phyloP scores from a whole-genome alignment of 2,113 vertebrate species.

The Antechinus stuartii region DNA sequence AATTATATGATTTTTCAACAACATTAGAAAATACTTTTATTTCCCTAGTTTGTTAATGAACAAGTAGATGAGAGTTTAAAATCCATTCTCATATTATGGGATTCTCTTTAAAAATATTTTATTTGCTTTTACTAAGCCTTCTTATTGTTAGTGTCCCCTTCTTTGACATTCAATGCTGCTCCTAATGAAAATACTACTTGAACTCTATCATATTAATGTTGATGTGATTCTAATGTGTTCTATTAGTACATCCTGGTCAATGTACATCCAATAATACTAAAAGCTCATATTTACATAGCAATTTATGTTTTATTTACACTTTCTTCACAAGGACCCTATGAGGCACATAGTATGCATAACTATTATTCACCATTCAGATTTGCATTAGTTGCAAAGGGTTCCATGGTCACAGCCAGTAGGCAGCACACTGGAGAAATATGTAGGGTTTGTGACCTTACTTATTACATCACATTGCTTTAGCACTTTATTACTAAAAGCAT shows the following conservation, averaged over 20 bases:
- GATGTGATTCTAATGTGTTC: neutral
- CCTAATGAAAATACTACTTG: neutral
- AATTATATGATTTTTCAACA: neutral
- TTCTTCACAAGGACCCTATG: neutral
- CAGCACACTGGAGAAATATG: neutral
- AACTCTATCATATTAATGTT: neutral
- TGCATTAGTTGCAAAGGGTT: neutral
- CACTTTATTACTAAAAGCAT: slow-evolving; percentile 27
- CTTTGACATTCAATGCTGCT: neutral
- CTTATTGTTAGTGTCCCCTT: neutral
- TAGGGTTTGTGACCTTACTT: neutral
- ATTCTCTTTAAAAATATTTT: neutral
- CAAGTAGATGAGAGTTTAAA: neutral
- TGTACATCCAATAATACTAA: neutral
- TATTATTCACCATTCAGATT: neutral
- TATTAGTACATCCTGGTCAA: neutral
- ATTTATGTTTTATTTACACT: neutral
- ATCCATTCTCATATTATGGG: neutral
- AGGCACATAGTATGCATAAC: neutral
- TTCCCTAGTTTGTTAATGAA: neutral
- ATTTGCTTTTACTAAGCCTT: neutral
- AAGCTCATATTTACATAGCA: neutral
- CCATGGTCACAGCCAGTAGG: neutral
- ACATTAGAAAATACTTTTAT: neutral
- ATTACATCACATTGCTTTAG: neutral